Evolutionary conservation across 2,797 vertebrate species (phyloP), one percentile per base, ranked within the genome.

Genomic region (Gouania willdenowi): DNA sequence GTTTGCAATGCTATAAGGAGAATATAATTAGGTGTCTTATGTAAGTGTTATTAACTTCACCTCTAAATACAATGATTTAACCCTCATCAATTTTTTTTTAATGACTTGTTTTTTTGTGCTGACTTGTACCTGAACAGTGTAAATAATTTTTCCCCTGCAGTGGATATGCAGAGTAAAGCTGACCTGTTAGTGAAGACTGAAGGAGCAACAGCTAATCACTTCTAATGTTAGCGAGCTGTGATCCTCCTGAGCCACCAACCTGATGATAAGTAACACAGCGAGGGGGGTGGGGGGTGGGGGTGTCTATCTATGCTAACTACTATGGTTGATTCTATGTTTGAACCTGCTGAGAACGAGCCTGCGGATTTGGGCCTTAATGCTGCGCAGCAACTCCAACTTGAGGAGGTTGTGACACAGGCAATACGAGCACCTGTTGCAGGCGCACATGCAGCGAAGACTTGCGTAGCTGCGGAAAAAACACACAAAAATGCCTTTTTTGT

Each of bases 401-500:
- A 98, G 93, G 88, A 98, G 88, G 90, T 92, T 97, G 89, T 96
- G 94, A 97, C 92, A 94, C 91, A 98, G 90, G 93, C 96, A 99
- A 92, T 92, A 95, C 82, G 92, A 92, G 82, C 96, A 99, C 89
- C 93, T 94, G 93, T 95, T 98, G 92, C 93, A 94, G 91, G 89
- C 80, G 75, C 95, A 98, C 92, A 94, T 83, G 90, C 94, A 96
- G 92, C 92, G 92, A 85, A 94, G 93, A 83, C 91, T 92, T 93
- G 84, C 87, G 79, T 96, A 93, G 89, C 96, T 99, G 95, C 80
- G 82, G 88, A 95, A 84, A n/a, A 97, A 87, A 98, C 88, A 97
- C 90, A 94, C 54, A 79, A 37, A 74, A 38, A 78, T 37, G 44
- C n/a, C n/a, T n/a, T n/a, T n/a, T n/a, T 47, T 48, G 54, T 29